Evolutionary conservation across 2,888 invertebrate genomes (phyloP).

Genomic region (Podabrus alpinus): DNA sequence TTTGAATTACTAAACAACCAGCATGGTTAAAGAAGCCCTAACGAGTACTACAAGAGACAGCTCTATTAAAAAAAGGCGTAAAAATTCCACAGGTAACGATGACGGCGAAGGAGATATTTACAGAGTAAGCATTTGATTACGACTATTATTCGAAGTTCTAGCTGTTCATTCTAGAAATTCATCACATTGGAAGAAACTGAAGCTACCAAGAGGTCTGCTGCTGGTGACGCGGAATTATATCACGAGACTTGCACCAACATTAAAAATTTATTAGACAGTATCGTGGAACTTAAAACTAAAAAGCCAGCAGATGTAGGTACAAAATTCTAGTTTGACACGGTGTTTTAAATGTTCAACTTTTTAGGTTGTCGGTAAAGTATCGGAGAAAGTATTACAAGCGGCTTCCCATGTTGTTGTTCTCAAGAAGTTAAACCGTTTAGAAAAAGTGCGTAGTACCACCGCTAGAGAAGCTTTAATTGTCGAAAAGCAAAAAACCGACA

Average conservation of each 20-base stretch:
- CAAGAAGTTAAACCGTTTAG: slow-evolving; percentile 87
- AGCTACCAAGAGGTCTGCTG: slow-evolving; percentile 67
- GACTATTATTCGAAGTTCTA: slow-evolving; percentile 8
- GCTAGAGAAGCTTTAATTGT: slow-evolving; percentile 80
- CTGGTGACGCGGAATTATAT: slow-evolving; percentile 70
- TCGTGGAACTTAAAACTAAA: slow-evolving; percentile 67
- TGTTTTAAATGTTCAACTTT: slow-evolving; percentile 37
- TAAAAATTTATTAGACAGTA: slow-evolving; percentile 68
- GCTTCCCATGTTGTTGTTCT: slow-evolving; percentile 79
- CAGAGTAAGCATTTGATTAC: slow-evolving; percentile 56
- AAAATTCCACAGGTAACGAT: slow-evolving; percentile 55
- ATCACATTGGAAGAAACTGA: slow-evolving; percentile 76
- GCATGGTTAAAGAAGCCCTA: slow-evolving; percentile 20
- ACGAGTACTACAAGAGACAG: slow-evolving; percentile 15
- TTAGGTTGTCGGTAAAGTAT: slow-evolving; percentile 64
- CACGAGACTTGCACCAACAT: slow-evolving; percentile 73
- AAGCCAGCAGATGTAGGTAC: slow-evolving; percentile 60
- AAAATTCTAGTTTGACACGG: neutral
- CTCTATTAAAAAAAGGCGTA: slow-evolving; percentile 61
- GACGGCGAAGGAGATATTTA: slow-evolving; percentile 63
- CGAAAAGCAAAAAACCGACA: slow-evolving; percentile 88
- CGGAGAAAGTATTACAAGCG: slow-evolving; percentile 71
- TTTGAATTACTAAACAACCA: neutral
- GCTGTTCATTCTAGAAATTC: slow-evolving; percentile 61
- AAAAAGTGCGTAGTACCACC: slow-evolving; percentile 84